Evolutionary conservation across 1,140 invertebrate species (phyloP).

Genomic region (Drosophila pruinosa): DNA sequence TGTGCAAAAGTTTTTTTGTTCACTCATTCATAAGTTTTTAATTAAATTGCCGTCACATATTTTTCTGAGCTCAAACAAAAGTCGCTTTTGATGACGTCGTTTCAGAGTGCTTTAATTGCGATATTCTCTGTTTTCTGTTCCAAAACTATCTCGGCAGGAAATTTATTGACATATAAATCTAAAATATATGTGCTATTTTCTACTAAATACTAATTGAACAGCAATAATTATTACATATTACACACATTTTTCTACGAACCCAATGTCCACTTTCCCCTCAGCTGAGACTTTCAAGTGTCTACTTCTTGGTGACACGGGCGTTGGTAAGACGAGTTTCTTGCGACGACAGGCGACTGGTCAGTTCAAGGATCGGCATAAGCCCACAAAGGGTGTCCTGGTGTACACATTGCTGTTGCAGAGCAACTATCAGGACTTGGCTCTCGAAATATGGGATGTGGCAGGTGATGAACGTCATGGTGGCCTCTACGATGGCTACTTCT

Average conservation of each 20-base stretch:
- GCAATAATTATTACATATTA: too few species aligned
- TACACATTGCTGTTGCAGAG: constrained; percentile 23
- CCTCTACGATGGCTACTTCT: constrained; percentile 17
- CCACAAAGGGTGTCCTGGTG: constrained; percentile 14
- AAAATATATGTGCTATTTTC: too few species aligned
- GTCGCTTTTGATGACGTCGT: constrained; percentile 56
- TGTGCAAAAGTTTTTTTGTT: constrained; percentile 77
- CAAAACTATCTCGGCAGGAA: too few species aligned
- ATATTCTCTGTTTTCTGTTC: too few species aligned
- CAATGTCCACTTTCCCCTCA: neutral
- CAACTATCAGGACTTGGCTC: constrained; percentile 13
- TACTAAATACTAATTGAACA: too few species aligned
- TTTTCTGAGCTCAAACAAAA: constrained; percentile 44
- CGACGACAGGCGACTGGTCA: constrained; percentile 19
- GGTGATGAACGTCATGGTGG: constrained; percentile 4
- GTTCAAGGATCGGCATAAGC: constrained; percentile 5
- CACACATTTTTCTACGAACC: constrained; percentile 2
- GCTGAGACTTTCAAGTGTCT: constrained; percentile 22
- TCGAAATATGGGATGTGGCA: constrained; percentile 33
- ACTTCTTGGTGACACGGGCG: constrained; percentile 24
- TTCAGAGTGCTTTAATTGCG: too few species aligned
- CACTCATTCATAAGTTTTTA: constrained; percentile 81
- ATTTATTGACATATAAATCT: too few species aligned
- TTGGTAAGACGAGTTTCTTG: constrained; percentile 23
- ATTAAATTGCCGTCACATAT: constrained; percentile 80